A percentile compares a stretch with the other conserved stretches of the same genome.
These are phyloP conservation scores for Drosophila pectinifera DNA, from an alignment of 1,140 invertebrate genomes.

Conservation along the genomic window DNA sequence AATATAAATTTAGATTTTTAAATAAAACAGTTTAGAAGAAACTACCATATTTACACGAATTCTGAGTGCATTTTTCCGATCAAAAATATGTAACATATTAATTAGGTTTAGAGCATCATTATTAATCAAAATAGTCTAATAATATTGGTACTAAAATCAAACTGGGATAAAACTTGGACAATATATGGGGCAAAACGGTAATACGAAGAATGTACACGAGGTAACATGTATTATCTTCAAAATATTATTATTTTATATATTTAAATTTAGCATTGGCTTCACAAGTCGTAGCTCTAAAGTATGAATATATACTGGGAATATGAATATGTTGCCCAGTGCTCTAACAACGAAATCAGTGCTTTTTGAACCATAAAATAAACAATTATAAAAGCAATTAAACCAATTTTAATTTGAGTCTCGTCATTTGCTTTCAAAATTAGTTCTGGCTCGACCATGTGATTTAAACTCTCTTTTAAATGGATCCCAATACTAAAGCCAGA, in stretches of 20 bases:
- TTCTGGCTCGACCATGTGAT: neutral
- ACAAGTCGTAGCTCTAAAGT: too few relatives aligned
- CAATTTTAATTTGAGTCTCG: neutral
- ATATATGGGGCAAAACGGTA: too few relatives aligned
- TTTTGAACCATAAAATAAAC: neutral
- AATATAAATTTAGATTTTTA: neutral
- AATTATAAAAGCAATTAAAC: neutral
- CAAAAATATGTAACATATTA: too few relatives aligned
- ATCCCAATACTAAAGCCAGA: neutral
- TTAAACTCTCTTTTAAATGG: neutral
- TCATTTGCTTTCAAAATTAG: neutral
- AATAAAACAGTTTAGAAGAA: neutral
- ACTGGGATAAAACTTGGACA: too few relatives aligned
- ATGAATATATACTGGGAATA: too few relatives aligned
- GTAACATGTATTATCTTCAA: too few relatives aligned
- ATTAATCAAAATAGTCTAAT: too few relatives aligned
- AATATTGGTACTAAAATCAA: too few relatives aligned
- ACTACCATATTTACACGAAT: neutral
- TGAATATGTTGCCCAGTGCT: neutral
- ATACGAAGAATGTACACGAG: too few relatives aligned
- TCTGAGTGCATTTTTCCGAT: too few relatives aligned
- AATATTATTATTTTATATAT: neutral
- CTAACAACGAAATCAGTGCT: neutral
- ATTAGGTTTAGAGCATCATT: too few relatives aligned
- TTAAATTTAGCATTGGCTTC: too few relatives aligned